These are phyloP conservation scores for Nowickia ferox DNA, from an alignment of 2,888 invertebrate species.

Conservation along the genomic window DNA sequence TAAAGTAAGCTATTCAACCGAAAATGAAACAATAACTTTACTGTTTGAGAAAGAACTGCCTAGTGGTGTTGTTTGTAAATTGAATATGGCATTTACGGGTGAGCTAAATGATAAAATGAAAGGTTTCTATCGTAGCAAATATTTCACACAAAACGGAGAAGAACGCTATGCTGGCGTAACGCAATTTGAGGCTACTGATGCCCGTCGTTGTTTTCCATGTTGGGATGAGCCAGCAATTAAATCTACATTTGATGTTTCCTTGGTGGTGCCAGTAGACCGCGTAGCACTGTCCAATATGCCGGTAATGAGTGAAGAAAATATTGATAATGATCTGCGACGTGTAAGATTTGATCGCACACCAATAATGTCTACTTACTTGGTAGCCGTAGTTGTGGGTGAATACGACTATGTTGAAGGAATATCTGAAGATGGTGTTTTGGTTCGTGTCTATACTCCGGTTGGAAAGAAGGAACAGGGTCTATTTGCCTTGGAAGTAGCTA, in stretches of 20 bases:
- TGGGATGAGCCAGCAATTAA: constrained; percentile 99
- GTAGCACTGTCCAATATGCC: constrained; percentile 98
- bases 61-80: constrained; percentile 84
- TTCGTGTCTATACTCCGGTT: constrained; percentile 93
- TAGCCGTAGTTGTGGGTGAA: constrained; percentile 97
- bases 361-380: constrained; percentile 97
- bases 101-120: constrained; percentile 96
- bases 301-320: constrained; percentile 84
- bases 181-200: constrained; percentile 95
- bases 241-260: constrained; percentile 95
- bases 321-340: constrained; percentile 84
- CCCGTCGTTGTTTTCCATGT: constrained; percentile 96
- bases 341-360: constrained; percentile 92
- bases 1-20: constrained; percentile 80
- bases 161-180: constrained; percentile 94
- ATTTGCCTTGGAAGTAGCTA: constrained; percentile 96
- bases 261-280: constrained; percentile 91
- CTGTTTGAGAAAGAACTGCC: constrained; percentile 86
- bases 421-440: constrained; percentile 91
- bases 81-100: constrained; percentile 91
- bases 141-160: constrained; percentile 88
- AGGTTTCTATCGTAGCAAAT: constrained; percentile 97
- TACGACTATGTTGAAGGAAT: constrained; percentile 95
- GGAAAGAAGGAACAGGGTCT: constrained; percentile 96
- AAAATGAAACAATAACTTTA: constrained; percentile 89